Evolutionary conservation across 2,888 invertebrate species (phyloP), one percentile per base, ranked within the genome.

Genomic region (Eristalis intricaria): DNA sequence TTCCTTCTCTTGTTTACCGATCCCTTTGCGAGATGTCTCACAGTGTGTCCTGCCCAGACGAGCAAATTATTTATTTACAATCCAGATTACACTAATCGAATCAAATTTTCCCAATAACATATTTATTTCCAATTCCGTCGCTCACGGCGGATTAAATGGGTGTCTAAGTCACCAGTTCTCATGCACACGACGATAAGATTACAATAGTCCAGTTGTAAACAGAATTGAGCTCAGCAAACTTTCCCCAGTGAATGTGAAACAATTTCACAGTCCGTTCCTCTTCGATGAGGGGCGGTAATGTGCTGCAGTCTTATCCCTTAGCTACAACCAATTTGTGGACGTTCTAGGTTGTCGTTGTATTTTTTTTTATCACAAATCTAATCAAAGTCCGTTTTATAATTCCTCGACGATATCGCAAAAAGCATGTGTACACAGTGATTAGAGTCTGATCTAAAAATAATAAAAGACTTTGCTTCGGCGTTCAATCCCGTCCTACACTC

Each of bases 11-110:
- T 60, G 60, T 23, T 11, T 23, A 2, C 58, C 23, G 23, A 58
- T 58, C 22, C 1, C 23, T 7, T 29, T 3, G 32, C 11, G 29
- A 13, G 22, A 58, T 15, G 43, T 38, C 8, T 43, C 35, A 15
- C 32, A 63, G 29, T 38, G 26, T 43, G 5, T 29, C 10, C 19
- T 0, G 8, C 29, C 32, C 7, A 35, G 38, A 56, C 10, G 38
- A 74, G 35, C 11, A 75, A 70, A 70, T 60, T 66, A 71, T 75
- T 84, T 70, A 29, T 56, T 84, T 40, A 81, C 56, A 40, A 11
- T 29, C 23, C 19, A 70, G 86, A 86, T 86, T 83, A 86, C 15
- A 64, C 63, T 86, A 86, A 86, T 86, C 86, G 79, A 79, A 83
- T 74, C 74, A 11, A 71, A 35, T 68, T 35, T 74, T 29, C 35